A percentile compares a stretch with the other conserved stretches of the same genome.
Conservation (phyloP, 2,888 invertebrate species). For the Ophion costatus region DNA sequence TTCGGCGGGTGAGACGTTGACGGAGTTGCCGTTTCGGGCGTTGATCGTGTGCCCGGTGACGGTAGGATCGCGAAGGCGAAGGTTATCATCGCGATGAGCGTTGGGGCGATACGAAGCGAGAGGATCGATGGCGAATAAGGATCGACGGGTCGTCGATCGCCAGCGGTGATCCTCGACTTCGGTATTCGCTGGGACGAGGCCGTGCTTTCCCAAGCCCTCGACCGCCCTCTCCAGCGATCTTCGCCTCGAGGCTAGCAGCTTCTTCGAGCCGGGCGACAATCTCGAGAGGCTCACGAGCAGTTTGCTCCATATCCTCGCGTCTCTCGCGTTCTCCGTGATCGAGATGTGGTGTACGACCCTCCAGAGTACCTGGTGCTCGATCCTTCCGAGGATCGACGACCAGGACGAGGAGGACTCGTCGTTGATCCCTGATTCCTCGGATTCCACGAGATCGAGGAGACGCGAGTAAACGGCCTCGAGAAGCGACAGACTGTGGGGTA, state of each 20-base stretch:
- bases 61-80: not conserved
- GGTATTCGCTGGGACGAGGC: slow-evolving; percentile 86
- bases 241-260: slow-evolving; percentile 88
- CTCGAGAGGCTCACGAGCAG: slow-evolving; percentile 74
- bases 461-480: slow-evolving; percentile 91
- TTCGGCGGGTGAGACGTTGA: slow-evolving; percentile 40
- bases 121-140: slow-evolving; percentile 42
- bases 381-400: slow-evolving; percentile 82
- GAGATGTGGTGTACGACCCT: slow-evolving; percentile 92
- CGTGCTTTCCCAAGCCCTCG: slow-evolving; percentile 94
- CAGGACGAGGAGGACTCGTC: slow-evolving; percentile 66
- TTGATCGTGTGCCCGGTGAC: not conserved
- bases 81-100: not conserved
- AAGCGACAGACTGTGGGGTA: slow-evolving; percentile 94
- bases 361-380: slow-evolving; percentile 93
- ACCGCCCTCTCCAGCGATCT: slow-evolving; percentile 93
- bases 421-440: slow-evolving; percentile 70
- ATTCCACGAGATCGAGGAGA: slow-evolving; percentile 72
- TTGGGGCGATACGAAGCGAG: not conserved
- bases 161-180: slow-evolving; percentile 60
- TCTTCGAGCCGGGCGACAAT: slow-evolving; percentile 86
- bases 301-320: slow-evolving; percentile 77
- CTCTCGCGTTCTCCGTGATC: slow-evolving; percentile 73
- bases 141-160: slow-evolving; percentile 37
- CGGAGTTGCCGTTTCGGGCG: not conserved